Evolutionary conservation across 2,113 vertebrate genomes (phyloP).

Genomic region (Brevimyrus niger): DNA sequence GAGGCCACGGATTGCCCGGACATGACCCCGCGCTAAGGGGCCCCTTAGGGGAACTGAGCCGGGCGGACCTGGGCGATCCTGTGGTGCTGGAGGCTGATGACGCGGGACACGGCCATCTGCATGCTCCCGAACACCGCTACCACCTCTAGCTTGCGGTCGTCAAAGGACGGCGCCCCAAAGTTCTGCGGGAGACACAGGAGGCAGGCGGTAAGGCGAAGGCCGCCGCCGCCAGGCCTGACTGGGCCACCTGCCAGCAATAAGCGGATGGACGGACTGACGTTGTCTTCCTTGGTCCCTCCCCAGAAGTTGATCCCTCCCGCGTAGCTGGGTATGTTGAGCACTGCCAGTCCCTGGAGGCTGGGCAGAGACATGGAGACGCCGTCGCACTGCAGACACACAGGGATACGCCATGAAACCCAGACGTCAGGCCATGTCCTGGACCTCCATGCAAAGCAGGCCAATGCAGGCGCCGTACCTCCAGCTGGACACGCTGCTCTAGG

Average conservation of each 20-base stretch:
- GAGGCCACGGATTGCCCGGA: neutral
- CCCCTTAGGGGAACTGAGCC: no score
- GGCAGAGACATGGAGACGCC: constrained; percentile 82
- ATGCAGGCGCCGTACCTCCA: constrained; percentile 64
- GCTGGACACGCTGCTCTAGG: constrained; percentile 84
- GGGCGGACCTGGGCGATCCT: constrained; percentile 82
- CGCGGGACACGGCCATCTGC: constrained; percentile 92
- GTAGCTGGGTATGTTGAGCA: constrained; percentile 95
- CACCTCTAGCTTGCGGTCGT: constrained; percentile 93
- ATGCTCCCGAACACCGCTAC: constrained; percentile 93
- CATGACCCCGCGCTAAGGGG: no score
- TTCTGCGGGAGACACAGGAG: constrained; percentile 57
- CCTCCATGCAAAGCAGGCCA: neutral
- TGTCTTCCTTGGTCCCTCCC: constrained; percentile 88
- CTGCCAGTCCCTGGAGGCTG: constrained; percentile 90
- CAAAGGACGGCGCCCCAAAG: constrained; percentile 88
- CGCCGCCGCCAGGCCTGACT: no score
- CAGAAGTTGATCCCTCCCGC: constrained; percentile 96
- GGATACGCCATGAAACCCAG: neutral
- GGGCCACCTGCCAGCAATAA: neutral
- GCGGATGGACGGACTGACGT: constrained; percentile 59
- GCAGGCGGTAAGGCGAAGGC: neutral
- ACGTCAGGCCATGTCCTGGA: neutral
- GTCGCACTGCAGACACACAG: constrained; percentile 76
- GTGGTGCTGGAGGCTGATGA: constrained; percentile 93